Base-by-base conservation (phyloP, 1,140 invertebrate species). In the Himalopsyche phryganea region DNA sequence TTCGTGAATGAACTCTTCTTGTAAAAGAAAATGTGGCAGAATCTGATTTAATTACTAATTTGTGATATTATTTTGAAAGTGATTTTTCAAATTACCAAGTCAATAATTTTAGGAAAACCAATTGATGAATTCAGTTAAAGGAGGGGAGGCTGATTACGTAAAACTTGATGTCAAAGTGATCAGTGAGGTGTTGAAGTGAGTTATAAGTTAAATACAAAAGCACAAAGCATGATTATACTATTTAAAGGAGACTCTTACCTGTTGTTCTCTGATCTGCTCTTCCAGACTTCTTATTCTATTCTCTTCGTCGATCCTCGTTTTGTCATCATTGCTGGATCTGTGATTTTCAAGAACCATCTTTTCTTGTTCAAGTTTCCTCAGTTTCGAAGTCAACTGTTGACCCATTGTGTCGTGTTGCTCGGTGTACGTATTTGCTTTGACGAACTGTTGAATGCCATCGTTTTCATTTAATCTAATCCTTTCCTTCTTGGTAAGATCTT, bases 401-500 rank as follows among this genome's bases (percentile, higher is more conserved):
- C 62, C 62, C 36, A 64, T 64, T 66, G 7, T 66, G 70, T 60
- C 50, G 33, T 47, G 72, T 69, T 60, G 66, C 68, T 23, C 69
- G 67, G 36, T 69, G 69, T 55, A 57, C 68, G 71, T 53, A 36
- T 51, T 51, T 0, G 33, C 35, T 15, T 60, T 60, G 32, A 44
- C 40, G 36, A 51, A 59, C 48, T 64, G 53, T 6, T 33, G 48
- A 20, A 18, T 47, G 10, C 55, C 20, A 33, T 56, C 58, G 20
- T 50, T 56, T 13, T 58, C 46, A 42, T 50, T 48, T 1, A 44
- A 44, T 11, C 51, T 28, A 38, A 60, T 53, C 11, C 53, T 35
- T 69, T 88, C 84, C 58, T 86, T 88, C 66, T 85, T 86, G 0
- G 79, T 79, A 20, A 84, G 80, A 65, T 90, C 87, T 58, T 88